Evolutionary conservation across 2,797 vertebrate species (phyloP).

Genomic region (Poecilia velifera): DNA sequence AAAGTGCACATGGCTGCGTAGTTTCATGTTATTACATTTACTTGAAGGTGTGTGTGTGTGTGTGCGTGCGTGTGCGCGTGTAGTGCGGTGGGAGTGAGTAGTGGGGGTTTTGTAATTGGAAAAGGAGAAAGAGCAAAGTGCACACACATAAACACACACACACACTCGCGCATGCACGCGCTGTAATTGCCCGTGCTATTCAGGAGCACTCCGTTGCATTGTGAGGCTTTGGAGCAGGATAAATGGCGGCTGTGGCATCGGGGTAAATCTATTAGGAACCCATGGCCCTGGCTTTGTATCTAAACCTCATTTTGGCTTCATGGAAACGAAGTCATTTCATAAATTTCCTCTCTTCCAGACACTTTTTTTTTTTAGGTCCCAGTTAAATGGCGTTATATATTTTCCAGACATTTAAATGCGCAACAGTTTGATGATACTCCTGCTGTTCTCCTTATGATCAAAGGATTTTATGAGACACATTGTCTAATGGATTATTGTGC

Average conservation of each 20-base stretch:
- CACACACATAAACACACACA: constrained; percentile 28
- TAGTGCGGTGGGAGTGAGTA: constrained; percentile 54
- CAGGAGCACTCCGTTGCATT: constrained; percentile 91
- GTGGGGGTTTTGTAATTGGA: constrained; percentile 68
- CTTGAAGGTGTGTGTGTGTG: constrained; percentile 85
- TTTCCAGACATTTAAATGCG: constrained; percentile 47
- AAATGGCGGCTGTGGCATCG: constrained; percentile 95
- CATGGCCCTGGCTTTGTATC: constrained; percentile 85
- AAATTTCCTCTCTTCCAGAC: constrained; percentile 75
- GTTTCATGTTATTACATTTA: constrained; percentile 93
- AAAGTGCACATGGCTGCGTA: constrained; percentile 89
- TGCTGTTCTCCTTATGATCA: constrained; percentile 51
- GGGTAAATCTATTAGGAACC: constrained; percentile 94
- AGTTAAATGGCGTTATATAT: constrained; percentile 82
- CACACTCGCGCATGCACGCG: constrained; percentile 64
- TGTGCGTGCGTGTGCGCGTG: constrained; percentile 30
- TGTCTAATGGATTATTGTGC: constrained; percentile 6
- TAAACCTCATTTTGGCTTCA: constrained; percentile 84
- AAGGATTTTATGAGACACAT: constrained; percentile 10
- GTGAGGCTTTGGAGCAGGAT: constrained; percentile 93
- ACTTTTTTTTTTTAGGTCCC: constrained; percentile 77
- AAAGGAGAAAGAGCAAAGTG: constrained; percentile 54
- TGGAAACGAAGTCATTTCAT: constrained; percentile 82
- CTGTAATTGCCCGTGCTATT: constrained; percentile 98
- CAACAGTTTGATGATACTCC: constrained; percentile 22